A percentile compares a stretch with the other conserved stretches of the same genome.
These are phyloP conservation scores for Diadema setosum DNA, from an alignment of 35 echinoderm and acorn worm species.

Conservation along the genomic window DNA sequence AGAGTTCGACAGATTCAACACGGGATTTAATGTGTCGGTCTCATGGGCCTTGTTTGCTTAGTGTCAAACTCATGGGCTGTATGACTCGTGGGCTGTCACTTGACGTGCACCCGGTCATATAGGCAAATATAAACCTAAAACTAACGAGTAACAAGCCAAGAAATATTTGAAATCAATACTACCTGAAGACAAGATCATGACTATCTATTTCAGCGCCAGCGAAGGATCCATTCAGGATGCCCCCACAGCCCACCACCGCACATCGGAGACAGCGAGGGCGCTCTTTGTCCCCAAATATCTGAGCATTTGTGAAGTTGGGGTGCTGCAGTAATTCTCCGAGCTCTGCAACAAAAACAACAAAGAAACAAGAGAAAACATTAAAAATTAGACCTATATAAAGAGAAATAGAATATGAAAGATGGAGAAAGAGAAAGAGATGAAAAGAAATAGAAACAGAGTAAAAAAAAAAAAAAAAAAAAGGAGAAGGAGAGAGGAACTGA, in stretches of 20 bases:
- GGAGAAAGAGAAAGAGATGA: neutral
- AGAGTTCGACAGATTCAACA: too few relatives aligned
- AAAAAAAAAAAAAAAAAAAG: neutral
- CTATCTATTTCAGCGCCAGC: constrained; percentile 62
- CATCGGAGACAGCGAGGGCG: constrained; percentile 30
- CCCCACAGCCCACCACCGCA: constrained; percentile 70
- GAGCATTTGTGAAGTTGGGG: constrained; percentile 66
- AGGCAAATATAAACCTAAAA: too few relatives aligned
- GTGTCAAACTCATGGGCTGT: too few relatives aligned
- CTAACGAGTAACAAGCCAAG: too few relatives aligned
- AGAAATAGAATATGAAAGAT: neutral
- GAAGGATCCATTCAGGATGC: constrained; percentile 65
- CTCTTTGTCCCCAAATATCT: neutral
- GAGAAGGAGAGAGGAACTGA: neutral
- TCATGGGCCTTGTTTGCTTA: too few relatives aligned
- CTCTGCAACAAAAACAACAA: constrained; percentile 65
- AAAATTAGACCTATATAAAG: neutral
- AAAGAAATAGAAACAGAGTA: neutral
- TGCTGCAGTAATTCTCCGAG: constrained; percentile 65
- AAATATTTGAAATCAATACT: neutral
- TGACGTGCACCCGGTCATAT: too few relatives aligned
- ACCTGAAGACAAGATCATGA: constrained; percentile 80
- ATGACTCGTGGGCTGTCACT: too few relatives aligned
- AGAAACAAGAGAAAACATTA: neutral
- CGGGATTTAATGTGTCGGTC: too few relatives aligned